Conservation (phyloP, 2,113 vertebrate genomes). For the Okapia johnstoni region DNA sequence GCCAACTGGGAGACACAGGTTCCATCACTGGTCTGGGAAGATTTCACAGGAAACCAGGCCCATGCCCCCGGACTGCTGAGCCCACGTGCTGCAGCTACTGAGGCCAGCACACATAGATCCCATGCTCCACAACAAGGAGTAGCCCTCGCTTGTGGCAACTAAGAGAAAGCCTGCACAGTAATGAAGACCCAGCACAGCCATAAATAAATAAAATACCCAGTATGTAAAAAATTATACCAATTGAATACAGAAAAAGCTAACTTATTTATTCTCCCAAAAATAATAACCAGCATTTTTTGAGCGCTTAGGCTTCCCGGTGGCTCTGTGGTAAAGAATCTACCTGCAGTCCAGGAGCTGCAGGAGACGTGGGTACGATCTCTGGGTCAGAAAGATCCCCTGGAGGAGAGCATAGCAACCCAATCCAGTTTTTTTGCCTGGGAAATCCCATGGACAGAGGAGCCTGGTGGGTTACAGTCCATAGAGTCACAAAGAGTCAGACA, state of each 20-base stretch:
- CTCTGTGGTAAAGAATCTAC: fast-evolving
- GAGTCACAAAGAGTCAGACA: not conserved
- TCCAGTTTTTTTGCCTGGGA: not conserved
- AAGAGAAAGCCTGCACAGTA: not conserved
- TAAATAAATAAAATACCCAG: not conserved
- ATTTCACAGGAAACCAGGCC: not conserved
- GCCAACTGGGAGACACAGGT: not conserved
- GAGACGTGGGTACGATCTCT: not conserved
- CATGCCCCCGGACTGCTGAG: not conserved
- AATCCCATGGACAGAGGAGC: not conserved
- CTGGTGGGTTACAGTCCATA: not conserved
- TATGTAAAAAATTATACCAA: not conserved
- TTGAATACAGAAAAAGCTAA: not conserved
- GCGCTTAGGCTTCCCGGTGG: not conserved
- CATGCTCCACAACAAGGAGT: not conserved
- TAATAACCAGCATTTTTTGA: not conserved
- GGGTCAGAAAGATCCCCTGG: not conserved
- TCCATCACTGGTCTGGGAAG: not conserved
- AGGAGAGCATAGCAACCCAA: not conserved
- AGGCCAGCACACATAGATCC: not conserved
- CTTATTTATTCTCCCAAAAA: not conserved
- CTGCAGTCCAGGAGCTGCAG: not conserved
- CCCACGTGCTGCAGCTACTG: not conserved
- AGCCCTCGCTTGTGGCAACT: not conserved
- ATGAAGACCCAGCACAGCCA: not conserved